Base-by-base conservation (phyloP, 2,888 invertebrate species). In the Parnassius apollo region DNA sequence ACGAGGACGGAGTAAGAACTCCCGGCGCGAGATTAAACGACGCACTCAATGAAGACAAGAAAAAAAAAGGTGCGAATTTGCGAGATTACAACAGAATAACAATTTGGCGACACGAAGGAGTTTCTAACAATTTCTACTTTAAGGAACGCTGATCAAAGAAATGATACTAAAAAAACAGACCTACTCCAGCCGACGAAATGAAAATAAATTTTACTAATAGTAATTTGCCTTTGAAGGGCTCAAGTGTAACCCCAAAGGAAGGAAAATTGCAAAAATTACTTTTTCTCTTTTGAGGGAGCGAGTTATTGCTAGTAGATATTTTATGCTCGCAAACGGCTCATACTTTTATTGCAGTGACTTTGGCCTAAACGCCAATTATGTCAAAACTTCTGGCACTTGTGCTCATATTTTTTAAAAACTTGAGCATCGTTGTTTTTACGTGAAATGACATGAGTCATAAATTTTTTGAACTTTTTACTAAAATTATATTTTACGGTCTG, bases 191-290 rank as follows among this genome's bases (percentile, higher is more conserved):
- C 74, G 75, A 80, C 77, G 84, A 83, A 85, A 89, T 82, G 85
- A 84, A 86, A 87, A 86, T 83, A 86, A 89, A 90, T 90, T 91
- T 88, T 86, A 88, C 86, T 87, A 86, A 83, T 83, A 82, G 85
- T 88, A 88, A 90, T 90, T 88, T 85, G 77, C 86, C 88, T 90
- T 91, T 89, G 89, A 88, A 82, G 81, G 85, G 83, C 81, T 78
- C 81, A 68, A 73, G 85, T 76, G 87, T 3, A 82, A 81, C 75
- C 74, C 75, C 73, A 65, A 72, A 77, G 80, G 77, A 86, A 83
- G 84, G 88, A 86, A 90, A 90, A 90, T 91, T 90, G 84, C 85
- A 76, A 89, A 90, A 91, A 88, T 90, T 90, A 87, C 82, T 83
- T 80, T n/a, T 77, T 82, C 83, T 85, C 86, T 86, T 85, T 88